A percentile compares a stretch with the other conserved stretches of the same genome.
These are phyloP conservation scores for Cairina moschata DNA, from an alignment of 2,113 vertebrate species.

Conservation along the genomic window DNA sequence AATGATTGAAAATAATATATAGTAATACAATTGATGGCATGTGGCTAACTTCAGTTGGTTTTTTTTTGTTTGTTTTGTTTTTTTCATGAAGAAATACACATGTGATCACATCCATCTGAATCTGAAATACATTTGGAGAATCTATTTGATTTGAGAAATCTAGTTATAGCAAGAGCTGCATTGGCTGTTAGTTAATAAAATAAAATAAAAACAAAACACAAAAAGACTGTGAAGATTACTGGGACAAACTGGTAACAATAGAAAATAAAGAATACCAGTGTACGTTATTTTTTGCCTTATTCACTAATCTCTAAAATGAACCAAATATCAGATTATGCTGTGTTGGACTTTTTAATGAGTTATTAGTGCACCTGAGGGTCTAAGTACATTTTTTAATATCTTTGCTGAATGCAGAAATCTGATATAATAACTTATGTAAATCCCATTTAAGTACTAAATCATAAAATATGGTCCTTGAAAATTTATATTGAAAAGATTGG, in stretches of 20 bases:
- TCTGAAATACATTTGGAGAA: neutral
- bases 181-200: neutral
- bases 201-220: neutral
- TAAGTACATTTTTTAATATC: neutral
- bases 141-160: neutral
- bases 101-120: neutral
- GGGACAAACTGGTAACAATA: neutral
- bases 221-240: neutral
- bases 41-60: neutral
- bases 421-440: neutral
- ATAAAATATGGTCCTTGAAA: neutral
- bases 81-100: neutral
- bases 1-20: neutral
- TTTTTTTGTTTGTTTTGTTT: neutral
- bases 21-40: neutral
- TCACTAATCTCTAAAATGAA: neutral
- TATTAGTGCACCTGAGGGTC: neutral
- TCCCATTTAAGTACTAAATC: neutral
- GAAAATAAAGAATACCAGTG: neutral
- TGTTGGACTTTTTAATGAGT: neutral
- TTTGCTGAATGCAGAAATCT: neutral
- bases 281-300: neutral
- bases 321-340: neutral
- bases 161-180: neutral
- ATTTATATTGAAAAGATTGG: neutral